Percentiles rank a stretch among this genome's conserved stretches.
These are phyloP conservation scores for Neostethus bicornis DNA, from an alignment of 2,797 vertebrate genomes.

Conservation along the genomic window DNA sequence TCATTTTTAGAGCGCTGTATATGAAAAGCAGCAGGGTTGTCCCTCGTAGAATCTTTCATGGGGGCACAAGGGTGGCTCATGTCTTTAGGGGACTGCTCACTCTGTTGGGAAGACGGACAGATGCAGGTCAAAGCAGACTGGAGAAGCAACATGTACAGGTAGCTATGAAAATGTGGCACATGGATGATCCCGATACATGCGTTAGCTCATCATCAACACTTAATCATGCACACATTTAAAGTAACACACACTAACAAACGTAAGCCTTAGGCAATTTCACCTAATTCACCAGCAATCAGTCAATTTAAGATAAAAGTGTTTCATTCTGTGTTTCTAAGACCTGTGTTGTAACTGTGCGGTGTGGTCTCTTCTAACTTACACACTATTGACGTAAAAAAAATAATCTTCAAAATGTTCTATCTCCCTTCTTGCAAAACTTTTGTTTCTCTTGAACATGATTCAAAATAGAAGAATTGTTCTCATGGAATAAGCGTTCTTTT, in stretches of 20 bases:
- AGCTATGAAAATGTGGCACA: conserved; percentile 58
- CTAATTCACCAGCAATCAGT: too few species aligned
- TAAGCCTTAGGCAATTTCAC: too few species aligned
- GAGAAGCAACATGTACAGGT: conserved; percentile 60
- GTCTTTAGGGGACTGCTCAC: conserved; percentile 86
- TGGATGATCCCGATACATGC: conserved; percentile 34
- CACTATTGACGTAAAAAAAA: not conserved
- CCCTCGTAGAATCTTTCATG: conserved; percentile 87
- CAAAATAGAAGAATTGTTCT: too few species aligned
- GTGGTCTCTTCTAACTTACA: not conserved
- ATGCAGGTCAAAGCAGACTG: conserved; percentile 68
- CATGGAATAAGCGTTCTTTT: too few species aligned
- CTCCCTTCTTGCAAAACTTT: too few species aligned
- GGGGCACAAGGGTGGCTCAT: conserved; percentile 83
- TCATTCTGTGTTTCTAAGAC: not conserved
- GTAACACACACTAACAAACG: not conserved
- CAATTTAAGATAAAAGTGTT: too few species aligned
- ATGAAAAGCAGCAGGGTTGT: conserved; percentile 85
- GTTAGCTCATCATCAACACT: conserved; percentile 5
- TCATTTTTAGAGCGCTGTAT: conserved; percentile 86
- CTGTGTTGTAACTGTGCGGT: not conserved
- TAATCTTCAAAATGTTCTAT: not conserved
- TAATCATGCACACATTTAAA: conserved; percentile 1
- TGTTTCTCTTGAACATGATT: too few species aligned
- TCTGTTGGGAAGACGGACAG: conserved; percentile 80